A percentile compares a stretch with the other conserved stretches of the same genome.
phyloP scores from a whole-genome alignment of 92 coral and sea anemone species.

The Epizoanthus ramosus region DNA sequence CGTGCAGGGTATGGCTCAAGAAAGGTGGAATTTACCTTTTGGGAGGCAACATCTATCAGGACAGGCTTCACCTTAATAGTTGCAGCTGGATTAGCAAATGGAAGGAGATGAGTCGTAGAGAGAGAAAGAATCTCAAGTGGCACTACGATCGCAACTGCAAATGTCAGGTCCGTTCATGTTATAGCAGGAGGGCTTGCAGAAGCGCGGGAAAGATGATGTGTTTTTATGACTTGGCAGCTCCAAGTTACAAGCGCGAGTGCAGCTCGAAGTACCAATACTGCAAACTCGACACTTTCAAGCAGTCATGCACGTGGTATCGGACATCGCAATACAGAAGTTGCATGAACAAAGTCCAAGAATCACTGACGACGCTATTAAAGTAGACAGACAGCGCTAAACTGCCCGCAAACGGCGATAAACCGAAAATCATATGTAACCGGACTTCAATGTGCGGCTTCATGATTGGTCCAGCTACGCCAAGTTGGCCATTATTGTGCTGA shows the following conservation, averaged over 20 bases:
- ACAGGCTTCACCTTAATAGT: constrained; percentile 70
- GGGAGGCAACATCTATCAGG: constrained; percentile 76
- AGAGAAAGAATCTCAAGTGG: constrained; percentile 79
- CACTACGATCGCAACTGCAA: constrained; percentile 82
- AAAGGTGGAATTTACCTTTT: constrained; percentile 75
- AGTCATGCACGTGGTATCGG: constrained; percentile 50
- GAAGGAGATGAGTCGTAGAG: constrained; percentile 77
- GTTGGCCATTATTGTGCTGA: not conserved
- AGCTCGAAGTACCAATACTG: constrained; percentile 74
- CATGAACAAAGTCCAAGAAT: constrained; percentile 9
- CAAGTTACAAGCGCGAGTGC: constrained; percentile 49
- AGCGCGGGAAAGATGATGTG: constrained; percentile 50
- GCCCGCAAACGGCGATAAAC: not conserved
- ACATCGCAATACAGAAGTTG: constrained; percentile 47
- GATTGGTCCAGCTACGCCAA: not conserved
- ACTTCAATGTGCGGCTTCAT: not conserved
- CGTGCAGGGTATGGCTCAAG: constrained; percentile 72
- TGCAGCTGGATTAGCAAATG: constrained; percentile 86
- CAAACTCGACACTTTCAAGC: constrained; percentile 49
- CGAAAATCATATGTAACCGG: not conserved
- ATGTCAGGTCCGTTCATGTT: constrained; percentile 82
- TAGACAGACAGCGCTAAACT: not conserved
- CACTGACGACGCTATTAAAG: not conserved
- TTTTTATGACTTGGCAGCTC: constrained; percentile 48
- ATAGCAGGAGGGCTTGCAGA: constrained; percentile 57